These are phyloP conservation scores for Sebastes nivosus DNA, from an alignment of 2,797 vertebrate genomes.

Conservation along the genomic window DNA sequence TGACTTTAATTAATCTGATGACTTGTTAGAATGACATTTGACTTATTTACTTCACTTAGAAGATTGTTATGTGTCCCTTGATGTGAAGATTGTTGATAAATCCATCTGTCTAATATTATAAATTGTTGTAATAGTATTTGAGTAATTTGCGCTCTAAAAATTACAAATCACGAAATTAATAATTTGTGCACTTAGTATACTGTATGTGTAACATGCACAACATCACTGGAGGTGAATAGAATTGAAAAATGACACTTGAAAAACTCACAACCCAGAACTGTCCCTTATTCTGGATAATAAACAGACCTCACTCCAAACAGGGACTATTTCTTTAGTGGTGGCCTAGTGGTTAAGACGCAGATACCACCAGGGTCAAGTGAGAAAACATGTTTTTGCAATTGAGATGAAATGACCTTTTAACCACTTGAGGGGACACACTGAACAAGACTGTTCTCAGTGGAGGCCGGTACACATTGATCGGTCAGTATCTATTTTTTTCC, in stretches of 20 bases:
- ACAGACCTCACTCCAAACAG: background rate
- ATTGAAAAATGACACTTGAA: background rate
- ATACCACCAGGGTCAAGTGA: background rate
- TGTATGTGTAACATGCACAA: background rate
- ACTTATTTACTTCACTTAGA: background rate
- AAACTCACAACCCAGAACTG: background rate
- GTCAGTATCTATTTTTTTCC: background rate
- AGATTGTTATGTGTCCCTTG: background rate
- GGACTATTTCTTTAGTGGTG: background rate
- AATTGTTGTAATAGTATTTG: background rate
- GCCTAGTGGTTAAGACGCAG: background rate
- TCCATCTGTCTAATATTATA: background rate
- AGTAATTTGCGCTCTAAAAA: background rate
- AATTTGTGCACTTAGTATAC: accelerated
- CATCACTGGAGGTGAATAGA: background rate
- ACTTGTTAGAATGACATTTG: background rate
- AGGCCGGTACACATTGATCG: background rate
- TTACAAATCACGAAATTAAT: background rate
- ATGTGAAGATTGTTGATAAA: background rate
- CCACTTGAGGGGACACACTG: background rate
- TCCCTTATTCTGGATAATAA: background rate
- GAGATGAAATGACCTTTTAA: background rate
- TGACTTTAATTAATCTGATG: background rate
- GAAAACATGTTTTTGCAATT: background rate
- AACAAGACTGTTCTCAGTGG: background rate